Evolutionary conservation across 2,888 invertebrate species (phyloP).

Genomic region (Ischnus inquisitorius): DNA sequence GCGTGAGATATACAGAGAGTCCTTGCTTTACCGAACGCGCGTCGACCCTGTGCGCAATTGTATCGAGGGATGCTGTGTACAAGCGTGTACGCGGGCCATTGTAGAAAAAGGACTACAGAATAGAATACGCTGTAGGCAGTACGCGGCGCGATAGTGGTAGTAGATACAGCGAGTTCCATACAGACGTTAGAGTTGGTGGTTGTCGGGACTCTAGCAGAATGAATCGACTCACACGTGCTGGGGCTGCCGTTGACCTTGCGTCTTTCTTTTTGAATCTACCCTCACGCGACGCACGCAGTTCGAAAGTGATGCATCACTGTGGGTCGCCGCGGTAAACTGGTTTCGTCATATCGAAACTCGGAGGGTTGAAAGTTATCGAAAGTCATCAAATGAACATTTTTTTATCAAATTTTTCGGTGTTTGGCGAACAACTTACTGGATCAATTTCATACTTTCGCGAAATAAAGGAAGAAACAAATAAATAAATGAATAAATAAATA

Average conservation of each 20-base stretch:
- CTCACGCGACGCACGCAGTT: background rate
- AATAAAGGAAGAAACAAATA: no score
- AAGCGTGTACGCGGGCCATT: conserved; percentile 11
- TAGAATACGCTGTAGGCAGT: no score
- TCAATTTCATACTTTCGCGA: no score
- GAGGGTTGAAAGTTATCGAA: background rate
- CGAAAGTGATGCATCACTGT: background rate
- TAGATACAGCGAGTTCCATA: background rate
- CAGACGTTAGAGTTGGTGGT: conserved; percentile 6
- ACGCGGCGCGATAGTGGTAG: background rate
- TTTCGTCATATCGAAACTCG: background rate
- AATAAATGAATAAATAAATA: no score
- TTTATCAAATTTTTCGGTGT: no score
- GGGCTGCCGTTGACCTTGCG: conserved; percentile 6
- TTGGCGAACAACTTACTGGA: no score
- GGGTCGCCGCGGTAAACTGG: background rate
- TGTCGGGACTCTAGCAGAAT: conserved; percentile 3
- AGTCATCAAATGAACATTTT: no score
- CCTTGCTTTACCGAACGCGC: background rate
- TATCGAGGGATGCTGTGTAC: conserved; percentile 44
- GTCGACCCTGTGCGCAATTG: background rate
- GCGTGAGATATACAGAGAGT: no score
- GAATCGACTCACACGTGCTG: conserved; percentile 8
- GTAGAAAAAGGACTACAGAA: background rate
- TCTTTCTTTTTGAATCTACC: background rate